Conservation (phyloP, 2,797 vertebrate species). For the Gambusia yucatana region DNA sequence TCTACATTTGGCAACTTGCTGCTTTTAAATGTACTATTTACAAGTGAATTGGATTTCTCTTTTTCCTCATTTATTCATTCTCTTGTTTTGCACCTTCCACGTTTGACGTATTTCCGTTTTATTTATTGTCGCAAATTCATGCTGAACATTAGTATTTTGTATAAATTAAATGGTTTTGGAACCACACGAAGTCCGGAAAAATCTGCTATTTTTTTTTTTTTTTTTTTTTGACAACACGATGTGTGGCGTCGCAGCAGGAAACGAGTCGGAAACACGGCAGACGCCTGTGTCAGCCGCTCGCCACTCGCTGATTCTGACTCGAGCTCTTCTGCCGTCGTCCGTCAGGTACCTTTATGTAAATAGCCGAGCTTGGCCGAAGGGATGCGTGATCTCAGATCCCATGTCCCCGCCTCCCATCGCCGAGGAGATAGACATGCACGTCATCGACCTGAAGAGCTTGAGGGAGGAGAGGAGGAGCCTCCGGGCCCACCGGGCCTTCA, state of each 20-base stretch:
- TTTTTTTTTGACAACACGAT: background rate
- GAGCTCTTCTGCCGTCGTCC: background rate
- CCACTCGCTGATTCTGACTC: background rate
- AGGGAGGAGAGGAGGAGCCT: constrained; percentile 91
- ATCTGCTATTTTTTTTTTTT: no score
- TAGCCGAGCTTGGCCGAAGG: constrained; percentile 93
- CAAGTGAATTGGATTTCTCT: no score
- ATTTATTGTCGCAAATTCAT: background rate
- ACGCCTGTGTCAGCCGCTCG: background rate
- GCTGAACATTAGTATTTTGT: background rate
- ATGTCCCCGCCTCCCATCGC: constrained; percentile 96
- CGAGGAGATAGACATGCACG: constrained; percentile 94
- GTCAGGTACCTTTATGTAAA: constrained; percentile 95
- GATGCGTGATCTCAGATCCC: constrained; percentile 92
- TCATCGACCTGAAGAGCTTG: constrained; percentile 94
- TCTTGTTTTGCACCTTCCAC: no score
- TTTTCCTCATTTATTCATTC: no score
- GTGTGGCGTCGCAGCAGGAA: background rate
- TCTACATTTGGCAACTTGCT: no score
- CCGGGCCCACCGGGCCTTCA: constrained; percentile 93
- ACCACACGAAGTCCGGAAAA: background rate
- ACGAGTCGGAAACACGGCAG: background rate
- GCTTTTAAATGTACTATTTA: no score
- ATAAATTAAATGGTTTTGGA: background rate
- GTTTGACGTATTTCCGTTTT: no score